Evolutionary conservation across 2,888 invertebrate species (phyloP), one percentile per base, ranked within the genome.

Genomic region (Cremastinae sp.): DNA sequence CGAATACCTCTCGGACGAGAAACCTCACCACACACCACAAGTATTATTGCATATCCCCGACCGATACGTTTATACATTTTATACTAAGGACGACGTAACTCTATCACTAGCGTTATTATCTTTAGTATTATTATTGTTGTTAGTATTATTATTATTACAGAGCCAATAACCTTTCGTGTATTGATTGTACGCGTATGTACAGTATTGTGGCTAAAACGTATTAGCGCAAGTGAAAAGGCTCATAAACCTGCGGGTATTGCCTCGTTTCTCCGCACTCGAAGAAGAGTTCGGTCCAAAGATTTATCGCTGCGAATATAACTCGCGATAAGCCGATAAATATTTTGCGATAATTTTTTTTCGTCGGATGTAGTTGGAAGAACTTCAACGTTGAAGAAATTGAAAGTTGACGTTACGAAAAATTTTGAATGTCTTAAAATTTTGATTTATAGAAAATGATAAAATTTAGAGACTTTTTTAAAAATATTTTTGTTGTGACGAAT

Each of bases 81-180:
- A 28, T 28, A 28, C 2, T 3, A 28, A 28, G 28, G 28, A 28
- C 28, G 28, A 28, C 2, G 28, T 28, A 3, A 28, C 28, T 28
- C 28, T 28, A 28, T 28, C 28, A 28, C 28, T 3, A 28, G 5
- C 2, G 2, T 3, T 28, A 28, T 28, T 28, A 28, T 28, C n/a
- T n/a, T n/a, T n/a, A n/a, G n/a, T 28, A 5, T 28, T 28, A 28
- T 28, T 28, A 28, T 41, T 51, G 35, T 61, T 70, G 47, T 66
- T 61, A 47, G 59, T 58, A 64, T 70, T 53, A 55, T 53, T 74
- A 71, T 72, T 71, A 66, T 59, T 73, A 43, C 51, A 59, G 65
- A 65, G 20, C 56, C 28, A 58, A 74, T 37, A 49, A 56, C 71
- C 71, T 43, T 61, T 45, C 51, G 35, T 41, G 16, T 45, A 49